phyloP scores from a whole-genome alignment of 1,140 invertebrate genomes.

The Gonatopus flavifemur region DNA sequence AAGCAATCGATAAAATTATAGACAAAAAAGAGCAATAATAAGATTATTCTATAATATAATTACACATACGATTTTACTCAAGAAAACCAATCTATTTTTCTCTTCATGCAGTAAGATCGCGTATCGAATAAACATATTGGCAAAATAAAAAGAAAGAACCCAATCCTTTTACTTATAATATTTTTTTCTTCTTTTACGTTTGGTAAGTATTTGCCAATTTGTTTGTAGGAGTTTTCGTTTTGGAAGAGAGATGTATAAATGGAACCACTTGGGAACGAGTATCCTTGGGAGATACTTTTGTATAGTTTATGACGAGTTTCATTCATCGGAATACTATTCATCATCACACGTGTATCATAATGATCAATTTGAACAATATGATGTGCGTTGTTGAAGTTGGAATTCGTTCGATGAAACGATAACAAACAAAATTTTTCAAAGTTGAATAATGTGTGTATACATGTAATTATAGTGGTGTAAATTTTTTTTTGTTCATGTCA shows the following conservation, averaged over 20 bases:
- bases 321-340: conserved; percentile 2
- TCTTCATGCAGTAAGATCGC: conserved; percentile 10
- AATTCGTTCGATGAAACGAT: too few relatives aligned
- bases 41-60: conserved; percentile 21
- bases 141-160: conserved; percentile 12
- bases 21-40: conserved; percentile 9
- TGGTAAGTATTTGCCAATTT: conserved; percentile 17
- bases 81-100: conserved; percentile 8
- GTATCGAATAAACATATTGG: conserved; percentile 10
- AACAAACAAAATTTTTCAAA: too few relatives aligned
- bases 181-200: conserved; percentile 15
- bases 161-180: conserved; percentile 1
- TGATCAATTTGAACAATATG: too few relatives aligned
- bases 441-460: too few relatives aligned
- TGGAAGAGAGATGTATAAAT: too few relatives aligned
- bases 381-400: too few relatives aligned
- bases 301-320: neutral
- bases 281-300: conserved; percentile 5
- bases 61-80: conserved; percentile 17
- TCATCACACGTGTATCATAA: too few relatives aligned
- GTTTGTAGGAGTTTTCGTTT: conserved; percentile 4
- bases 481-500: too few relatives aligned
- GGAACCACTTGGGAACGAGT: conserved; percentile 1
- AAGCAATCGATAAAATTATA: conserved; percentile 4
- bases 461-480: too few relatives aligned